These are phyloP conservation scores for Agrochola circellaris DNA, from an alignment of 2,888 invertebrate species.

Conservation along the genomic window DNA sequence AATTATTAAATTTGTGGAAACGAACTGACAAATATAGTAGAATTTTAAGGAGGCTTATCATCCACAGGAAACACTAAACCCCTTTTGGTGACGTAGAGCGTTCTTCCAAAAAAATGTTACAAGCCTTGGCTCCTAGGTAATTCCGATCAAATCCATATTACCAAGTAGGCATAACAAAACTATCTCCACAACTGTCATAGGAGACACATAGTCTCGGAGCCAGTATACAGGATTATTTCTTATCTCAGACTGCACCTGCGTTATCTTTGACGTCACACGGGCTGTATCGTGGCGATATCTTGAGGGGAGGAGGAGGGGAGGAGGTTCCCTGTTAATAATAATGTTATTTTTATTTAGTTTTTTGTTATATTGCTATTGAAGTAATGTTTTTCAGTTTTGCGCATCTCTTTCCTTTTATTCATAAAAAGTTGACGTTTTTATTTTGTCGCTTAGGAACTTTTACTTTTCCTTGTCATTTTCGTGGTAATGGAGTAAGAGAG, in stretches of 20 bases:
- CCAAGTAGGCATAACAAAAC: neutral
- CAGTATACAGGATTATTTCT: conserved; percentile 66
- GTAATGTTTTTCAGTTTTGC: neutral
- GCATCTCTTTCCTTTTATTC: neutral
- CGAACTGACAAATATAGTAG: too few species aligned
- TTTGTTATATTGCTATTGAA: neutral
- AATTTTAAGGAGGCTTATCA: too few species aligned
- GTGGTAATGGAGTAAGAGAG: neutral
- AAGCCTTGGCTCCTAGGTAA: too few species aligned
- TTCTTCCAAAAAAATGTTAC: too few species aligned
- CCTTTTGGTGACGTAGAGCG: too few species aligned
- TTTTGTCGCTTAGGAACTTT: too few species aligned
- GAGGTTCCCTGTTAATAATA: neutral
- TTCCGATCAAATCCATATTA: neutral
- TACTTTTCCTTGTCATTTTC: neutral
- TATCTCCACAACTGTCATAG: conserved; percentile 2
- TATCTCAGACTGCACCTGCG: conserved; percentile 68
- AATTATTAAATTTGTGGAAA: too few species aligned
- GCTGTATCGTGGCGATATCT: conserved; percentile 7
- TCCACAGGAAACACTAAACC: too few species aligned
- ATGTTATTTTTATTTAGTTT: neutral
- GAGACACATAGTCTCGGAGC: conserved; percentile 20
- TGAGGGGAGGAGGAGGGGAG: too few species aligned
- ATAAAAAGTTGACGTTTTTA: neutral
- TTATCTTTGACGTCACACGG: conserved; percentile 30